Evolutionary conservation across 2,888 invertebrate genomes (phyloP).

Genomic region (Beris chalybata): DNA sequence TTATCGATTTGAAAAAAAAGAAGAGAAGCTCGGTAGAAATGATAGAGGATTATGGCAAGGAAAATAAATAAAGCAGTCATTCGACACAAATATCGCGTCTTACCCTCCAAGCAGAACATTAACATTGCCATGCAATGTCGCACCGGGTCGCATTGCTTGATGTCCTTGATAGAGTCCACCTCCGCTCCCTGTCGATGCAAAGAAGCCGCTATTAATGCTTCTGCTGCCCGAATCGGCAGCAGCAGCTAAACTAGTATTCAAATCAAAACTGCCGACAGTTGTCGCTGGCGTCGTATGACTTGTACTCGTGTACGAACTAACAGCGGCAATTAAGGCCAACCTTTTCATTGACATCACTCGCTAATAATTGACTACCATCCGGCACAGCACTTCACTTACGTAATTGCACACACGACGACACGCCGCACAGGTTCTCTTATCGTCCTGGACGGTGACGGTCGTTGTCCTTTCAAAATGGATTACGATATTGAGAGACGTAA

Average conservation of each 20-base stretch:
- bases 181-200: slow-evolving; percentile 33
- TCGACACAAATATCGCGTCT: slow-evolving; percentile 40
- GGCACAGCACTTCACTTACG: too few species aligned
- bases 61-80: too few species aligned
- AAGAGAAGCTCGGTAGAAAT: too few species aligned
- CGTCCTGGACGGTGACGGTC: too few species aligned
- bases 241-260: slow-evolving; percentile 32
- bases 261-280: slow-evolving; percentile 25
- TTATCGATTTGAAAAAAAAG: too few species aligned
- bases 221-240: slow-evolving; percentile 57
- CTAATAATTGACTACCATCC: slow-evolving; percentile 8
- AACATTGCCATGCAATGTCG: slow-evolving; percentile 63
- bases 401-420: too few species aligned
- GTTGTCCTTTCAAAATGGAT: too few species aligned
- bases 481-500: too few species aligned
- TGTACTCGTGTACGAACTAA: slow-evolving; percentile 49
- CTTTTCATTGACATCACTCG: slow-evolving; percentile 66
- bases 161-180: slow-evolving; percentile 39
- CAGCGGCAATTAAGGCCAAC: slow-evolving; percentile 59
- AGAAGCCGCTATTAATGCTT: slow-evolving; percentile 56
- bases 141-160: slow-evolving; percentile 46
- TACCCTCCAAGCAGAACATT: slow-evolving; percentile 80
- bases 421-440: too few species aligned
- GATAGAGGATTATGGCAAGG: too few species aligned
- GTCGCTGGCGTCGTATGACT: slow-evolving; percentile 39